Conservation (phyloP, 2,797 vertebrate species). For the Poecilia wingei region DNA sequence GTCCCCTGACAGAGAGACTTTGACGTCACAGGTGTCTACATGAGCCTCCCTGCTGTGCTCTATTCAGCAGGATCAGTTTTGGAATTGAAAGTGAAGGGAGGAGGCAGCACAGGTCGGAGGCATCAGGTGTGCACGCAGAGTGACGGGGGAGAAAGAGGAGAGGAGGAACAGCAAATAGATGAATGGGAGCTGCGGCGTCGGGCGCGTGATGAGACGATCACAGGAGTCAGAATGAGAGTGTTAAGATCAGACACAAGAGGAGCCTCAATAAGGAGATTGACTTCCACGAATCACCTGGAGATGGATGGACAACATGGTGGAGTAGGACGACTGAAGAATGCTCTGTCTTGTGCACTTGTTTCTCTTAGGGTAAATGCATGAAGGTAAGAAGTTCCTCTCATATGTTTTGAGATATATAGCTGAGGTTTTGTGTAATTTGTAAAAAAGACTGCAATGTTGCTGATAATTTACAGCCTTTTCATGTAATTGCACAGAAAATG, state of each 20-base stretch:
- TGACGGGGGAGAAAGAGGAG: conserved; percentile 45
- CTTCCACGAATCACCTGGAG: conserved; percentile 18
- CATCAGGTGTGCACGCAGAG: conserved; percentile 65
- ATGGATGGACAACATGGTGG: conserved; percentile 28
- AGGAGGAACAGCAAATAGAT: conserved; percentile 36
- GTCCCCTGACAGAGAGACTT: conserved; percentile 65
- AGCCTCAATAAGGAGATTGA: conserved; percentile 12
- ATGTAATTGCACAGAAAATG: neutral
- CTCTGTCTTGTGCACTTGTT: conserved; percentile 14
- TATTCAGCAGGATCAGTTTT: conserved; percentile 57
- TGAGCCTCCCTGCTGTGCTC: conserved; percentile 60
- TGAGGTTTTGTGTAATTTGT: neutral
- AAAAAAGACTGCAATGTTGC: neutral
- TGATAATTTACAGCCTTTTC: neutral
- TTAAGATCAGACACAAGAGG: conserved; percentile 30
- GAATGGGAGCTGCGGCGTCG: conserved; percentile 32
- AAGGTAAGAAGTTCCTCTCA: conserved; percentile 62
- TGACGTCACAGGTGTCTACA: conserved; percentile 69
- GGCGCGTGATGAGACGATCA: conserved; percentile 48
- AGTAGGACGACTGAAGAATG: conserved; percentile 7
- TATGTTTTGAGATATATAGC: neutral
- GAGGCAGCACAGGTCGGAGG: conserved; percentile 33
- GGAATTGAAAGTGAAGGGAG: conserved; percentile 49
- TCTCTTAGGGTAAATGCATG: conserved; percentile 50
- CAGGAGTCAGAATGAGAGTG: conserved; percentile 35